Evolutionary conservation across 2,888 invertebrate species (phyloP).

Genomic region (Spilosoma lubricipeda): DNA sequence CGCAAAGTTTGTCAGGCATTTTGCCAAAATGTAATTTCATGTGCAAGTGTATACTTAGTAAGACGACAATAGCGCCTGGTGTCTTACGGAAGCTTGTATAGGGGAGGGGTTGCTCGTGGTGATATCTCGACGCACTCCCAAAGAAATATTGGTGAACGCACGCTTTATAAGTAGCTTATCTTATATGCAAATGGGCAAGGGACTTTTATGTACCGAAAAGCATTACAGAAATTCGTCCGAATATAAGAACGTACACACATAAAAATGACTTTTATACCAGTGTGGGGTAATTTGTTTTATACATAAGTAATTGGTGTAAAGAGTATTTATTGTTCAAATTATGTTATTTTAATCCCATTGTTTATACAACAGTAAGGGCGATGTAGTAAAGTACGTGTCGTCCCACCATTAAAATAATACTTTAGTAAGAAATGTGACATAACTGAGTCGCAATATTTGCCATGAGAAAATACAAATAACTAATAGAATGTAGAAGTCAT

Average conservation of each 20-base stretch:
- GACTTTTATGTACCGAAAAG: constrained; percentile 50
- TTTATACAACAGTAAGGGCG: constrained; percentile 11
- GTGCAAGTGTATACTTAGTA: constrained; percentile 6
- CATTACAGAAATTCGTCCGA: constrained; percentile 47
- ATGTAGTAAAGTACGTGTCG: constrained; percentile 20
- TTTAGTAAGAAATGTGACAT: neutral
- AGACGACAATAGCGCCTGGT: constrained; percentile 40
- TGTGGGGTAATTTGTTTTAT: constrained; percentile 28
- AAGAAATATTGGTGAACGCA: constrained; percentile 74
- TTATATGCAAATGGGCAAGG: constrained; percentile 54
- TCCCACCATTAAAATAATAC: constrained; percentile 12
- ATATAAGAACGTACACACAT: constrained; percentile 45
- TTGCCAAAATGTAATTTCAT: constrained; percentile 35
- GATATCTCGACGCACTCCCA: constrained; percentile 77
- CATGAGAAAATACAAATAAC: neutral
- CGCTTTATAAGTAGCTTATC: constrained; percentile 66
- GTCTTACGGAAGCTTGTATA: constrained; percentile 70
- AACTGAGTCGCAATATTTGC: neutral
- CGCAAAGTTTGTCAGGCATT: constrained; percentile 25
- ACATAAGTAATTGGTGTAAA: constrained; percentile 2
- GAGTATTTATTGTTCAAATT: too few relatives aligned
- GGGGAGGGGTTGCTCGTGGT: constrained; percentile 70
- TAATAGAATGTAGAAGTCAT: neutral
- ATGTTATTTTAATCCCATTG: neutral
- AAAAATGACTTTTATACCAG: constrained; percentile 31